These are phyloP conservation scores for Drosophila helvetica DNA, from an alignment of 2,888 invertebrate species.

Conservation along the genomic window DNA sequence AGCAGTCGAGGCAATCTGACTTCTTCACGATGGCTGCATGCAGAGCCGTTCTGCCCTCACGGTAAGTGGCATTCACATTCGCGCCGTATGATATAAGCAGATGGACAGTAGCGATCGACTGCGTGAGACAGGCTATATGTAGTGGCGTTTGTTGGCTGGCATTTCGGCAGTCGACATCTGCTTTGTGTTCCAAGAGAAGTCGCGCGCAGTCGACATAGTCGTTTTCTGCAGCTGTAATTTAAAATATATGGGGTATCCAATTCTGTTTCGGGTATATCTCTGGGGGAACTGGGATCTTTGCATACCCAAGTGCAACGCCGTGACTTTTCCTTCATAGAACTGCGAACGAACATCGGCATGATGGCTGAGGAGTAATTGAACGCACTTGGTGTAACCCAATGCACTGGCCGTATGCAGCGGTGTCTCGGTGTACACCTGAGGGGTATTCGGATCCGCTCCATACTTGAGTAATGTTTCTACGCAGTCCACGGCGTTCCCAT, in stretches of 20 bases:
- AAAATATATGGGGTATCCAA: not conserved
- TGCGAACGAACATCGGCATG: constrained; percentile 93
- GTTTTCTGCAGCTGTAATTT: constrained; percentile 89
- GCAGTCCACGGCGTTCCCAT: constrained; percentile 90
- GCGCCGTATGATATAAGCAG: constrained; percentile 88
- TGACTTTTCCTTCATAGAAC: constrained; percentile 88
- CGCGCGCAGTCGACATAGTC: constrained; percentile 91
- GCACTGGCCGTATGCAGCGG: constrained; percentile 93
- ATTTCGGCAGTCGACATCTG: constrained; percentile 90
- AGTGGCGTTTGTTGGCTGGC: constrained; percentile 91
- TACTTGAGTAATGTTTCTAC: constrained; percentile 89
- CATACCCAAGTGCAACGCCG: constrained; percentile 90
- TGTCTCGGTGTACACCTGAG: constrained; percentile 93
- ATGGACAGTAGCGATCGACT: constrained; percentile 91
- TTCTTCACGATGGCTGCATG: constrained; percentile 93
- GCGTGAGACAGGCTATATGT: constrained; percentile 92
- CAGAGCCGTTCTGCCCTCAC: constrained; percentile 90
- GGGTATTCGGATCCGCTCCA: constrained; percentile 92
- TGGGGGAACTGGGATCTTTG: not conserved
- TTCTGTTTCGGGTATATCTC: not conserved
- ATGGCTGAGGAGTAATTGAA: constrained; percentile 89
- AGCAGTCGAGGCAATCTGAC: constrained; percentile 88
- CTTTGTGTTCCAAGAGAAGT: constrained; percentile 89
- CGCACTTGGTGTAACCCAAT: constrained; percentile 88
- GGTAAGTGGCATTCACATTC: constrained; percentile 88